phyloP scores from a whole-genome alignment of 1,140 invertebrate genomes.

The Bursaphelenchus mucronatus region DNA sequence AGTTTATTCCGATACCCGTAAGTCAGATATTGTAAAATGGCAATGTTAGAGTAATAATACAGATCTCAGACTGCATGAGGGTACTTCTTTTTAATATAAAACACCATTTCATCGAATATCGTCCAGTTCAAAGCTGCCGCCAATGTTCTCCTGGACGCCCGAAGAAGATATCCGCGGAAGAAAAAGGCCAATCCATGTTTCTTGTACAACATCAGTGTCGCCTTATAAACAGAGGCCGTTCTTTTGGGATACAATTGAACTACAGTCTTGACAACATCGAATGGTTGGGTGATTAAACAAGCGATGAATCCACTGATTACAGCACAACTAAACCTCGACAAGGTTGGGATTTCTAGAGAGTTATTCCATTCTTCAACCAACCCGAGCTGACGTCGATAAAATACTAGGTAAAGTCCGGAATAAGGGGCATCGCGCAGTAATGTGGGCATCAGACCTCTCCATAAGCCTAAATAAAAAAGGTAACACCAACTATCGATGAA shows the following conservation, averaged over 20 bases:
- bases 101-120: conserved; percentile 12
- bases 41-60: too few relatives aligned
- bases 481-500: too few relatives aligned
- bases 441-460: conserved; percentile 12
- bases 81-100: too few relatives aligned
- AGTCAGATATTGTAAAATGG: too few relatives aligned
- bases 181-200: conserved; percentile 1
- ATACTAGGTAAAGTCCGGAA: conserved; percentile 14
- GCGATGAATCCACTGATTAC: conserved; percentile 16
- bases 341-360: neutral
- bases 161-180: conserved; percentile 9
- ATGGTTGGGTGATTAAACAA: conserved; percentile 18
- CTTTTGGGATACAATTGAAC: conserved; percentile 15
- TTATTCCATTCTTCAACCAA: neutral
- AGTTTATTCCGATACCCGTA: too few relatives aligned
- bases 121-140: conserved; percentile 16
- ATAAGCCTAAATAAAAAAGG: neutral
- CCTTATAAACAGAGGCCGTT: neutral
- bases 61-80: too few relatives aligned
- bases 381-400: conserved; percentile 11
- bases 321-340: neutral
- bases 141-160: conserved; percentile 12
- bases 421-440: conserved; percentile 12
- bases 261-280: conserved; percentile 19
- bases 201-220: conserved; percentile 8